Conservation (phyloP, 2,113 vertebrate genomes). For the Anoplopoma fimbria region DNA sequence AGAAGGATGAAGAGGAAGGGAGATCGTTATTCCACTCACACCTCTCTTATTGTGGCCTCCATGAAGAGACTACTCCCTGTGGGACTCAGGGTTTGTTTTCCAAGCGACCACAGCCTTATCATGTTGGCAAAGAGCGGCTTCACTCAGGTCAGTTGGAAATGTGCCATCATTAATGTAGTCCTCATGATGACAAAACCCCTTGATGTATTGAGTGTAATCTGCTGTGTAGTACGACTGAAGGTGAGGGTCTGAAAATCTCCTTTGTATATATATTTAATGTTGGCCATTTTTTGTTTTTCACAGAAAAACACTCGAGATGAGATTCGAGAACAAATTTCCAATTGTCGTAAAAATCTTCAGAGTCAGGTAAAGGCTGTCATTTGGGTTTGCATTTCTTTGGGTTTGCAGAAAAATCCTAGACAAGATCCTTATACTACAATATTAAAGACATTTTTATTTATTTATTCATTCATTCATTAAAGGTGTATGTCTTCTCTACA, state of each 20-base stretch:
- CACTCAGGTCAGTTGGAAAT: conserved; percentile 83
- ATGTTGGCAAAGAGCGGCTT: conserved; percentile 89
- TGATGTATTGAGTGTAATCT: not conserved
- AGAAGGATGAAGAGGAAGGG: conserved; percentile 91
- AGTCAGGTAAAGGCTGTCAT: conserved; percentile 83
- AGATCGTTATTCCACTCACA: conserved; percentile 92
- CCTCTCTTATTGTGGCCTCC: conserved; percentile 93
- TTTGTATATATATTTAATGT: not conserved
- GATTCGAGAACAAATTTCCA: conserved; percentile 87
- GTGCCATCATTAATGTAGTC: not conserved
- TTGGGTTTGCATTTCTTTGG: not conserved
- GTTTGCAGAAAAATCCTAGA: not conserved
- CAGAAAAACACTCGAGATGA: conserved; percentile 95
- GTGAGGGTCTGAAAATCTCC: not conserved
- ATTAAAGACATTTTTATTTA: not conserved
- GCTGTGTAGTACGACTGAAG: not conserved
- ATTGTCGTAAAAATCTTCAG: conserved; percentile 83
- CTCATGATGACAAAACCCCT: not conserved
- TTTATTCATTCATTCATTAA: not conserved
- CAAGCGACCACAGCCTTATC: conserved; percentile 90
- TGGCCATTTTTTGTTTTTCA: conserved; percentile 63
- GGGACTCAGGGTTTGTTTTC: conserved; percentile 90
- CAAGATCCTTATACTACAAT: not conserved
- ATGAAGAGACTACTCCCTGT: conserved; percentile 92
- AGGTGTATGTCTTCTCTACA: not conserved